phyloP scores from a whole-genome alignment of 2,113 vertebrate genomes.

The Oxyruncus cristatus region DNA sequence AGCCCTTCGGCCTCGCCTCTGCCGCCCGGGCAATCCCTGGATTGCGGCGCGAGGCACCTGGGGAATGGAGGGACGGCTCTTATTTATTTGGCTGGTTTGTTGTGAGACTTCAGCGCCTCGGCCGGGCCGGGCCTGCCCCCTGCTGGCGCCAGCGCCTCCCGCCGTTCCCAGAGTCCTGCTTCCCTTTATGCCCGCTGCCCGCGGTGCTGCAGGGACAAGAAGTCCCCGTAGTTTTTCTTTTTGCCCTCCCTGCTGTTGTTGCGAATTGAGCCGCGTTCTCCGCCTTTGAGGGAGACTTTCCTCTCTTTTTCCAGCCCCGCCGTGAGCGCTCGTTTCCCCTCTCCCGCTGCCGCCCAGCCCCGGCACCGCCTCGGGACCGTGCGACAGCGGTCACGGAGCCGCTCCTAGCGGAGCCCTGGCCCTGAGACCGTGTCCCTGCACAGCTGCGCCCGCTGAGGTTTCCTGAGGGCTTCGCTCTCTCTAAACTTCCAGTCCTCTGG shows the following conservation, averaged over 20 bases:
- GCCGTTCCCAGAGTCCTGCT: background rate
- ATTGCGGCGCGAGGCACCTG: background rate
- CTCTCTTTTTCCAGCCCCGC: background rate
- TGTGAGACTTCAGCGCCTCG: background rate
- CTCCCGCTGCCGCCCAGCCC: too few relatives aligned
- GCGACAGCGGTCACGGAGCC: background rate
- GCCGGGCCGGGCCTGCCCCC: background rate
- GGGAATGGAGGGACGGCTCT: fast-evolving
- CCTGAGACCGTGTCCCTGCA: background rate
- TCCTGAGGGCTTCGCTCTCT: background rate
- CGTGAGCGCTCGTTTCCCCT: background rate
- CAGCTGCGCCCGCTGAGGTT: background rate
- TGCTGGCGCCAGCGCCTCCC: background rate
- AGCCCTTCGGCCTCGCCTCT: background rate
- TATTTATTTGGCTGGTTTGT: background rate
- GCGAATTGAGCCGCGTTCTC: background rate
- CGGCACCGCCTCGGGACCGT: too few relatives aligned
- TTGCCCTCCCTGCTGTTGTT: background rate
- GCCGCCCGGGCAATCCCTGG: background rate
- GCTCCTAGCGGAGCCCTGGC: background rate
- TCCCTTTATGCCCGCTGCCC: background rate
- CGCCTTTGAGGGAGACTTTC: fast-evolving
- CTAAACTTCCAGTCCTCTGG: background rate
- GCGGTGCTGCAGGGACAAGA: background rate
- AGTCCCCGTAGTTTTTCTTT: fast-evolving